Evolutionary conservation across 1,140 invertebrate genomes (phyloP).

Genomic region (Helicoverpa zea): DNA sequence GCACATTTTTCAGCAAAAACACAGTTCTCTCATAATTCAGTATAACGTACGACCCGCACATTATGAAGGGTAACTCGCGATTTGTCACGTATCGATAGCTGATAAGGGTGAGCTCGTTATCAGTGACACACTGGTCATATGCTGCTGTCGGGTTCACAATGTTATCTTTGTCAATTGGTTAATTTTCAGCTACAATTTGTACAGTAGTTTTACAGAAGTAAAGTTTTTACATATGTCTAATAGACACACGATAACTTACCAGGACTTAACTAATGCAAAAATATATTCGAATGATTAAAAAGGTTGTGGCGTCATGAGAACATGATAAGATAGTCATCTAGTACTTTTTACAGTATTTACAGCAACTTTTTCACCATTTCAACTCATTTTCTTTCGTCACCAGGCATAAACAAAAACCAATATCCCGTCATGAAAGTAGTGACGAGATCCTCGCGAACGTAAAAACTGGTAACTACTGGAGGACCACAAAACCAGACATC

Average conservation of each 20-base stretch:
- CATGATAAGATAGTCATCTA: no score
- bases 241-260: no score
- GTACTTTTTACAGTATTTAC: no score
- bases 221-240: no score
- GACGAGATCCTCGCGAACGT: conserved; percentile 77
- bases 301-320: no score
- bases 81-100: not conserved
- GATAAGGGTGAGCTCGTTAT: conserved; percentile 13
- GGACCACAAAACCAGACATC: conserved; percentile 79
- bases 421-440: conserved; percentile 70
- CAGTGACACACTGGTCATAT: not conserved
- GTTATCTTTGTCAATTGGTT: not conserved
- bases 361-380: no score
- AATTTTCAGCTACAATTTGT: not conserved
- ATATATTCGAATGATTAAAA: no score
- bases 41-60: not conserved
- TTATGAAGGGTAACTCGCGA: not conserved
- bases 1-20: not conserved
- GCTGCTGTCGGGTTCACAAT: not conserved
- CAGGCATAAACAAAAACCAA: conserved; percentile 51
- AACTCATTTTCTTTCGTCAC: not conserved
- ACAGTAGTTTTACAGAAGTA: no score
- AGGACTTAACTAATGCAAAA: no score
- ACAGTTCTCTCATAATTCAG: no score
- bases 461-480: conserved; percentile 77